Evolutionary conservation across 2,113 vertebrate species (phyloP).

Genomic region (Phyllopteryx taeniolatus): DNA sequence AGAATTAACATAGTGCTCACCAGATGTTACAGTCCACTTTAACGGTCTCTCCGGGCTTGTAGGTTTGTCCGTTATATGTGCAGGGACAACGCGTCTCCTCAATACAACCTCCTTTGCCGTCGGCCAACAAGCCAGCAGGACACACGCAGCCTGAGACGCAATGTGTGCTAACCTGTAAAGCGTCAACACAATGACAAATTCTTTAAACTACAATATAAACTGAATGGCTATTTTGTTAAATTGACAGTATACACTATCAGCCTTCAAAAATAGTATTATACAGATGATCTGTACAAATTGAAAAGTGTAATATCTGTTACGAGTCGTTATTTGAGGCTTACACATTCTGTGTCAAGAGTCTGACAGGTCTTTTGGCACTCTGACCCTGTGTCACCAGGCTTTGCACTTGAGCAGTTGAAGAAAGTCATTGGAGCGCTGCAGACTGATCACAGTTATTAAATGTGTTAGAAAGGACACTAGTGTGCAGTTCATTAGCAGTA

Average conservation of each 20-base stretch:
- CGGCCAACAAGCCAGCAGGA: slow-evolving; percentile 75
- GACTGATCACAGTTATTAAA: slow-evolving; percentile 60
- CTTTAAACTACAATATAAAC: too few species aligned
- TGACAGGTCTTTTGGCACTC: slow-evolving; percentile 89
- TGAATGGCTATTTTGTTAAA: too few species aligned
- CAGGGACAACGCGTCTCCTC: slow-evolving; percentile 79
- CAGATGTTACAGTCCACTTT: slow-evolving; percentile 86
- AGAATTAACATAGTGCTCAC: slow-evolving; percentile 59
- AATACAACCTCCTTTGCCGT: slow-evolving; percentile 80
- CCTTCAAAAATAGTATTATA: too few species aligned
- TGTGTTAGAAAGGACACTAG: background rate
- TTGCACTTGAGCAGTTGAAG: slow-evolving; percentile 76
- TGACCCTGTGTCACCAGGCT: slow-evolving; percentile 57
- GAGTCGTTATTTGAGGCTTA: slow-evolving; percentile 52
- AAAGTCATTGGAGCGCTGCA: slow-evolving; percentile 83
- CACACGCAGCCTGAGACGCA: slow-evolving; percentile 89
- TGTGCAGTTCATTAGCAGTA: background rate
- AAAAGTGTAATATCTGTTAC: background rate
- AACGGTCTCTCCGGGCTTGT: slow-evolving; percentile 75
- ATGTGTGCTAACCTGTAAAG: slow-evolving; percentile 74
- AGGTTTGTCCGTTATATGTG: slow-evolving; percentile 77
- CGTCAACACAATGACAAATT: background rate
- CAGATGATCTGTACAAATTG: too few species aligned
- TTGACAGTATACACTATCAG: too few species aligned
- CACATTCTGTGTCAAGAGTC: slow-evolving; percentile 81